Base-by-base conservation (phyloP, 2,888 invertebrate genomes). In the Timema podura region DNA sequence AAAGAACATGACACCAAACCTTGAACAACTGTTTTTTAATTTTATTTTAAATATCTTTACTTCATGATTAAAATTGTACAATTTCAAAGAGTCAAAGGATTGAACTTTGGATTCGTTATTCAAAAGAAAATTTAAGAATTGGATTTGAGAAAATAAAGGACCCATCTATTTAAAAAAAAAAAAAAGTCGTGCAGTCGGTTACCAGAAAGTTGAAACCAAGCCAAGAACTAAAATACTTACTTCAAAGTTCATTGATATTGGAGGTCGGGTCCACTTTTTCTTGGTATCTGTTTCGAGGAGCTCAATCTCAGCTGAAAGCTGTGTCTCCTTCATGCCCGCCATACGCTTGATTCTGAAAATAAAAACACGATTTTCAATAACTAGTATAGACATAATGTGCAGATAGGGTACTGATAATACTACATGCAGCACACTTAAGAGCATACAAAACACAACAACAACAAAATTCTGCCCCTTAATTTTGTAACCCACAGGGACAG, bases 181-280 rank as follows among this genome's bases (percentile, higher is more conserved):
- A 51, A 3, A 51, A 2, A 2, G 11, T 51, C n/a, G 3, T 51
- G 51, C 51, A 51, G 51, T 11, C 11, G 3, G 51, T n/a, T 51
- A n/a, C 11, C 11, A 3, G 51, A 51, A 51, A 11, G n/a, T 51
- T 13, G n/a, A 51, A 51, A n/a, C 51, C 51, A 51, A 51, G 51
- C 51, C 11, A 51, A n/a, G 51, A 51, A 2, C n/a, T 51, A 51
- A 51, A 51, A 51, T 51, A 72, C 76, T 73, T 76, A 87, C 88
- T 85, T 99, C 99, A 81, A 99, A 99, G 83, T 97, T 98, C 98
- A 99, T 99, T 1, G 99, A 99, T 79, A 99, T 99, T 65, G 99
- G 99, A 45, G 99, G 99, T 64, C 99, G 88, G 16, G 99, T 99
- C 99, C 99, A 99, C 82, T 99, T 99, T 85, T 99, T 99, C 84